Base-by-base conservation (phyloP, 2,888 invertebrate species). In the Parnassius orleans region DNA sequence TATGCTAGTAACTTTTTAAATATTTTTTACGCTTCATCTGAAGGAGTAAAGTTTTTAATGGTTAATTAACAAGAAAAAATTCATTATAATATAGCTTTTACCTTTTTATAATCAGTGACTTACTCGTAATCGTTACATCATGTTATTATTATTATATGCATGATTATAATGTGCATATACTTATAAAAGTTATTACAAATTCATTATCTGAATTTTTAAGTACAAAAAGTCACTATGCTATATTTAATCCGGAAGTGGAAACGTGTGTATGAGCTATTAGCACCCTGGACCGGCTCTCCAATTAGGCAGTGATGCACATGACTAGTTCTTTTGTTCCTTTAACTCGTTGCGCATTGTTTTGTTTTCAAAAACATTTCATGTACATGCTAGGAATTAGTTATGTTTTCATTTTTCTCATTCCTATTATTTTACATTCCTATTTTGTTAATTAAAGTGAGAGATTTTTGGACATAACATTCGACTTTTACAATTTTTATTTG, bases 291-390 rank as follows among this genome's bases (percentile, higher is more conserved):
- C 60, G 44, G 68, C 68, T 67, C 69, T 73, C 76, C 75, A 77
- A 77, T 77, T 77, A 77, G 74, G 64, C 68, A 57, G 58, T 68
- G 69, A 72, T 68, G 71, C 72, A 70, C 73, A 69, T 69, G 70
- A 67, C 66, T 64, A 62, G 63, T 62, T 61, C 68, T 73, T 73
- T 75, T 74, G 73, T 76, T 72, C 65, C 44, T 60, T 60, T 52
- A 64, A 63, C 63, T 61, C 65, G 66, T 65, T 68, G 66, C 58
- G 66, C 68, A 64, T 73, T 74, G 74, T 73, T 75, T 70, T 72
- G 66, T 68, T 66, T 72, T 71, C 69, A 54, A 50, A 57, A 60
- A 65, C 50, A 53, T 53, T 53, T 19, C 61, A 24, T 46, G 55
- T 51, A 51, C 60, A 41, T 58, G 58, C 47, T 43, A 24, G 15